phyloP scores from a whole-genome alignment of 92 coral and sea anemone species.

The Parazoanthus darwini region DNA sequence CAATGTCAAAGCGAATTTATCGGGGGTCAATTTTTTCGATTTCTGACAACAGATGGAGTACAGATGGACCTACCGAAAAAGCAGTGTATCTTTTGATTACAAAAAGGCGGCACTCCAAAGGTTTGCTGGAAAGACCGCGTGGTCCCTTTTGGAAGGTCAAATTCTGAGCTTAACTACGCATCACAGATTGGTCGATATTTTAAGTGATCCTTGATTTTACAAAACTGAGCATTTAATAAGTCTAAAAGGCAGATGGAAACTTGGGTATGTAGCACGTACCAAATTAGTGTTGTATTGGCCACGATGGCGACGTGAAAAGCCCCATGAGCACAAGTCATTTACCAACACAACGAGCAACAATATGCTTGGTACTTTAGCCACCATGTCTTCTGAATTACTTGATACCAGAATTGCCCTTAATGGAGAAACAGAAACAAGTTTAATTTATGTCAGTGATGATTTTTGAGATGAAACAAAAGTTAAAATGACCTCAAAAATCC shows the following conservation, averaged over 20 bases:
- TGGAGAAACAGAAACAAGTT: background rate
- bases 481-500: background rate
- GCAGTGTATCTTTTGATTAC: background rate
- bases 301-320: conserved; percentile 27
- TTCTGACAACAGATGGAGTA: conserved; percentile 30
- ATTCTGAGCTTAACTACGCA: background rate
- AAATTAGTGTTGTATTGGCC: background rate
- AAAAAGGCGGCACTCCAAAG: conserved; percentile 15
- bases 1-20: background rate
- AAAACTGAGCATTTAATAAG: background rate
- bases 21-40: background rate
- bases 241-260: background rate
- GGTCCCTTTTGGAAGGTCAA: conserved; percentile 22
- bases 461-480: background rate
- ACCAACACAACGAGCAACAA: conserved; percentile 15
- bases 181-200: background rate
- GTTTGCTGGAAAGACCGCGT: conserved; percentile 32
- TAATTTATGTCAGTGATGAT: too few relatives aligned
- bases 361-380: conserved; percentile 13
- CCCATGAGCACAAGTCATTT: conserved; percentile 6
- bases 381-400: conserved; percentile 25
- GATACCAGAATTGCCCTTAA: background rate
- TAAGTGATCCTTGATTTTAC: background rate
- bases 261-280: background rate
- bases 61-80: background rate